Evolutionary conservation across 1,140 invertebrate genomes (phyloP).

Genomic region (Colletes gigas): DNA sequence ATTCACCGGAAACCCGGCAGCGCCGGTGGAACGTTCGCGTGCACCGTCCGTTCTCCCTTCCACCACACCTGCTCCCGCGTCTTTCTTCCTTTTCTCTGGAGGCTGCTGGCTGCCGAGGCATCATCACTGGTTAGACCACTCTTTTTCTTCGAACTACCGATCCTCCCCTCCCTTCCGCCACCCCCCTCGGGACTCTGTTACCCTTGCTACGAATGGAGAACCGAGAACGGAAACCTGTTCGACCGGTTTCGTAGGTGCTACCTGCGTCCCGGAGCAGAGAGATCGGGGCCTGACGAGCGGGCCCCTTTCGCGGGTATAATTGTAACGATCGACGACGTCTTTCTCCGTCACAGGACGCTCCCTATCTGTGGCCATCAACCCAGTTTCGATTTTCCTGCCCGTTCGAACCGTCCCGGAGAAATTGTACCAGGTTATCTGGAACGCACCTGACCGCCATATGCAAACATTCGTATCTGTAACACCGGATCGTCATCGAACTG

Average conservation of each 20-base stretch:
- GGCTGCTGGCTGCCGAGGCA: conserved; percentile 18
- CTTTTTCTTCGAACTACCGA: conserved; percentile 30
- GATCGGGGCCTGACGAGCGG: conserved; percentile 31
- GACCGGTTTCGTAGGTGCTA: conserved; percentile 59
- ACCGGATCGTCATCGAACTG: too few species aligned
- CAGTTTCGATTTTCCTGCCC: conserved; percentile 39
- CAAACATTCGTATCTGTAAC: too few species aligned
- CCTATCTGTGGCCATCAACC: conserved; percentile 16
- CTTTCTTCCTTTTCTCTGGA: conserved; percentile 14
- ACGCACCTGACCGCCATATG: too few species aligned
- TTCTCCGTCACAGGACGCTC: background rate
- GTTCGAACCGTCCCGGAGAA: too few species aligned
- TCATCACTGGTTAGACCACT: conserved; percentile 53
- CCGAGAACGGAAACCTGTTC: conserved; percentile 45
- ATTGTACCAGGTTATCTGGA: too few species aligned
- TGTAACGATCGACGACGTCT: conserved; percentile 20
- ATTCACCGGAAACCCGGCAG: conserved; percentile 77
- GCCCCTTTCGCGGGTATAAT: conserved; percentile 16
- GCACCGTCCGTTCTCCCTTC: conserved; percentile 18
- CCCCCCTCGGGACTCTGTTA: too few species aligned
- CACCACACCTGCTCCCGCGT: background rate
- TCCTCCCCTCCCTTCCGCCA: background rate
- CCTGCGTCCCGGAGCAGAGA: conserved; percentile 41
- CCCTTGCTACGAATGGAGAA: background rate
- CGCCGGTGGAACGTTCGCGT: conserved; percentile 53